phyloP scores from a whole-genome alignment of 2,888 invertebrate species.

The Uloborus plumipes region DNA sequence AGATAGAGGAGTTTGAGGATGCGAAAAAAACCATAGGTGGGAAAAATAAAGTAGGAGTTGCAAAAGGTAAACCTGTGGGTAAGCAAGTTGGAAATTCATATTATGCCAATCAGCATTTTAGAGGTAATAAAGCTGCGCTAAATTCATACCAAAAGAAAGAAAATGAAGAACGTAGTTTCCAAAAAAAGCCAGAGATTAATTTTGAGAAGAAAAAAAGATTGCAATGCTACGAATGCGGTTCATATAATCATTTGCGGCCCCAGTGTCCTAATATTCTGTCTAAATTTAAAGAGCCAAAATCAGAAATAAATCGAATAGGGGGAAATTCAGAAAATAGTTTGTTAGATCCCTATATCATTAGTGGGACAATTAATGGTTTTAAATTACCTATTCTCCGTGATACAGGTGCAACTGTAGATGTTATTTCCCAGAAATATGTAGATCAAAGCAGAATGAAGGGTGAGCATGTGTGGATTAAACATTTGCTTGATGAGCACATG shows the following conservation, averaged over 20 bases:
- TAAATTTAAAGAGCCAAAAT: not conserved
- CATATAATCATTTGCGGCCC: not conserved
- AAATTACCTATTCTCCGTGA: conserved; percentile 18
- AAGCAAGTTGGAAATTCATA: no score
- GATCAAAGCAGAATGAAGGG: not conserved
- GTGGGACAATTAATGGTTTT: conserved; percentile 22
- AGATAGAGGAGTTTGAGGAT: conserved; percentile 10
- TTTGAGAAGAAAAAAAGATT: conserved; percentile 8
- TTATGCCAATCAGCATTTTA: no score
- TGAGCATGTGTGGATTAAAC: conserved; percentile 10
- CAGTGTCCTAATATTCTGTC: conserved; percentile 8
- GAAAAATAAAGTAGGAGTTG: not conserved
- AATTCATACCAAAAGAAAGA: conserved; percentile 5
- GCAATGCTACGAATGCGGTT: conserved; percentile 26
- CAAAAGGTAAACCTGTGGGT: no score
- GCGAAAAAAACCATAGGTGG: not conserved
- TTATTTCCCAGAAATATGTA: conserved; percentile 15
- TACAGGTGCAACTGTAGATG: conserved; percentile 20
- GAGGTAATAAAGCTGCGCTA: not conserved
- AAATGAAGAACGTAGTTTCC: not conserved
- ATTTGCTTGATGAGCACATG: not conserved
- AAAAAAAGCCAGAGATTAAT: not conserved
- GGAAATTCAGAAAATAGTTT: not conserved
- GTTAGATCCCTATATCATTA: conserved; percentile 14
- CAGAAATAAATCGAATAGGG: not conserved